Evolutionary conservation across 2,888 invertebrate species (phyloP).

Genomic region (Lycocerus yunnanus): DNA sequence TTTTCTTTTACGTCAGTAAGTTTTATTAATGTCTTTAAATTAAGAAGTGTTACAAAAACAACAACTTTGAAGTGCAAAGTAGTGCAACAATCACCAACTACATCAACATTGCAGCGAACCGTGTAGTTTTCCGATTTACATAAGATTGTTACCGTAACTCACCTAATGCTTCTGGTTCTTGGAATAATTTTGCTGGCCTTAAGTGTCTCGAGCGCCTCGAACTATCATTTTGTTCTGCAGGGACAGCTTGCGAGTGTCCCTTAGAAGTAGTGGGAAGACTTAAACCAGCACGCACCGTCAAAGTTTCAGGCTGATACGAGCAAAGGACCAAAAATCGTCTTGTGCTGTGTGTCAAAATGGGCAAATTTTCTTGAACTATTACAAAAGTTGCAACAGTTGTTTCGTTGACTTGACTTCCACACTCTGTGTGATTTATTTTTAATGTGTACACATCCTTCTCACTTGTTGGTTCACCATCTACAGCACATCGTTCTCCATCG

Average conservation of each 20-base stretch:
- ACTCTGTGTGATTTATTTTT: constrained; percentile 71
- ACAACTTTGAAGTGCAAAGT: neutral
- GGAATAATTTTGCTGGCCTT: constrained; percentile 45
- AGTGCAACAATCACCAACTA: neutral
- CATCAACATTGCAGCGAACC: neutral
- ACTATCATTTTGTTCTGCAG: constrained; percentile 43
- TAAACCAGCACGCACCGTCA: constrained; percentile 80
- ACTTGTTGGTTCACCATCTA: constrained; percentile 76
- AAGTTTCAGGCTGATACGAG: constrained; percentile 79
- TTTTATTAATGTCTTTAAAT: neutral
- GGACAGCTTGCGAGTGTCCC: constrained; percentile 50
- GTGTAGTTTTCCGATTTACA: neutral
- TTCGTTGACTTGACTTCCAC: constrained; percentile 76
- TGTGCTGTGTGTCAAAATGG: constrained; percentile 77
- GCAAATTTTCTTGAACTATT: constrained; percentile 81
- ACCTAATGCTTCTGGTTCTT: constrained; percentile 53
- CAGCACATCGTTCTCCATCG: constrained; percentile 72
- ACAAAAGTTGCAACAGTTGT: constrained; percentile 83
- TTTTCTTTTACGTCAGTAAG: neutral
- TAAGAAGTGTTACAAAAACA: neutral
- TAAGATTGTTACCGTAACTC: constrained; percentile 21
- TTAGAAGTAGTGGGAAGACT: constrained; percentile 63
- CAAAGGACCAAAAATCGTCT: constrained; percentile 79
- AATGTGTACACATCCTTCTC: constrained; percentile 74
- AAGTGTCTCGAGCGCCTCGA: constrained; percentile 45